phyloP scores from a whole-genome alignment of 2,113 vertebrate genomes.

The Salvelinus fontinalis region DNA sequence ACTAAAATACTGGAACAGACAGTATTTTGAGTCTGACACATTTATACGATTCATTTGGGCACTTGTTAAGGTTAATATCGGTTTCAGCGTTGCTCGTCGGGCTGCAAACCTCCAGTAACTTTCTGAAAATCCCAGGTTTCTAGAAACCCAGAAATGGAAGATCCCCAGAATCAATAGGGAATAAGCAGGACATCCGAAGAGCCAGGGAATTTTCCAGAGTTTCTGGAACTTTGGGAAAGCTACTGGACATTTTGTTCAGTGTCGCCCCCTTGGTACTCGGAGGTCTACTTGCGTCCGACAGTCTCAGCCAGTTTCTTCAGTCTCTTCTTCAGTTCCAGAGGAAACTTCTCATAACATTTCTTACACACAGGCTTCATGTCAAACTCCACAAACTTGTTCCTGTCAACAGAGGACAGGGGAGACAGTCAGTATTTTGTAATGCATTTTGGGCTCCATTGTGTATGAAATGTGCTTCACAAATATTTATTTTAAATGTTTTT shows the following conservation, averaged over 20 bases:
- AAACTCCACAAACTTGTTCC: constrained; percentile 99
- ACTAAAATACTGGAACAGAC: neutral
- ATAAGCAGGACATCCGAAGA: neutral
- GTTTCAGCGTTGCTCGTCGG: neutral
- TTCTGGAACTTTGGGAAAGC: no score
- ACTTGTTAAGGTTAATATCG: neutral
- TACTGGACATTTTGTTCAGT: no score
- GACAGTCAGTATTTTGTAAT: no score
- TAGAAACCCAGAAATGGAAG: no score
- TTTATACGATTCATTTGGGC: neutral
- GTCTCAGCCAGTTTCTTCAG: constrained; percentile 97
- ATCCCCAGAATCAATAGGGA: no score
- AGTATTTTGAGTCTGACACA: neutral
- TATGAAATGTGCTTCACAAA: no score
- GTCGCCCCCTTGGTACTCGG: neutral
- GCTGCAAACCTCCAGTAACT: no score
- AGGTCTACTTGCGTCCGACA: constrained; percentile 85
- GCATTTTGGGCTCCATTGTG: no score
- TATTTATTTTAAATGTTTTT: no score
- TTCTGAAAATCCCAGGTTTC: neutral
- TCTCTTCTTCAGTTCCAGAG: constrained; percentile 96
- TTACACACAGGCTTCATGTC: constrained; percentile 99
- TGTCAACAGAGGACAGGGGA: constrained; percentile 61
- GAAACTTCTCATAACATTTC: constrained; percentile 99
- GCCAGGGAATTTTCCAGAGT: neutral